Evolutionary conservation across 2,888 invertebrate genomes (phyloP), one percentile per base, ranked within the genome.

Genomic region (Ganaspis brasiliensis): DNA sequence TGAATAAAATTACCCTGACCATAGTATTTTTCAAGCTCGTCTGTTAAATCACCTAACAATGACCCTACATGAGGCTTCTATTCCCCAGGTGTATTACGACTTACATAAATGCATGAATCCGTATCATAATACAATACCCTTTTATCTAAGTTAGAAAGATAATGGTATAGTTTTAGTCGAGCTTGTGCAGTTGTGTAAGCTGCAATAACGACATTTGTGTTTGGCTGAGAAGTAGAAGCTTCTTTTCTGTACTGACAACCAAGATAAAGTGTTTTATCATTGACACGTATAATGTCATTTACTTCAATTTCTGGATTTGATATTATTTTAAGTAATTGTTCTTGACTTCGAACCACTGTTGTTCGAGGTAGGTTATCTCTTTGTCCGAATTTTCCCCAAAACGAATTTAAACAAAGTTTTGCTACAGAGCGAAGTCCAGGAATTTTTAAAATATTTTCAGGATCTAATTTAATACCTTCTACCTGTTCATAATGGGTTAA

Each of bases 71-170:
- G 52, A 10, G 75, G 72, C 24, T 59, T 72, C 31, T 75, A 72
- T 35, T 71, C 61, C 0, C 14, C 37, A 3, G 16, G 16, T 8
- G 5, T n/a, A 4, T 4, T 4, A n/a, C 4, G 8, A 35, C 12
- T 70, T 1, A 57, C 52, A 71, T 40, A 75, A 10, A 79, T 73
- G 3, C 73, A 21, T 0, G 73, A 77, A 21, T 77, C 73, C 0
- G 77, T 80, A 21, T 80, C 80, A 19, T 73, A 75, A 40, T 75
- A 78, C 1, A 80, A 31, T 1, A 70, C 75, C 3, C 61, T 37
- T 40, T 81, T 72, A 5, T 80, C 85, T 6, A 92, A 76, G 21
- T 74, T 74, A 9, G 90, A 84, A 3, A 92, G 75, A 24, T 87
- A 86, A 2, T 73, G 70, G 74, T 89, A 90, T 0, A 91, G 78